A percentile compares a stretch with the other conserved stretches of the same genome.
These are phyloP conservation scores for Balaeniceps rex DNA, from an alignment of 2,113 vertebrate species.

Conservation along the genomic window DNA sequence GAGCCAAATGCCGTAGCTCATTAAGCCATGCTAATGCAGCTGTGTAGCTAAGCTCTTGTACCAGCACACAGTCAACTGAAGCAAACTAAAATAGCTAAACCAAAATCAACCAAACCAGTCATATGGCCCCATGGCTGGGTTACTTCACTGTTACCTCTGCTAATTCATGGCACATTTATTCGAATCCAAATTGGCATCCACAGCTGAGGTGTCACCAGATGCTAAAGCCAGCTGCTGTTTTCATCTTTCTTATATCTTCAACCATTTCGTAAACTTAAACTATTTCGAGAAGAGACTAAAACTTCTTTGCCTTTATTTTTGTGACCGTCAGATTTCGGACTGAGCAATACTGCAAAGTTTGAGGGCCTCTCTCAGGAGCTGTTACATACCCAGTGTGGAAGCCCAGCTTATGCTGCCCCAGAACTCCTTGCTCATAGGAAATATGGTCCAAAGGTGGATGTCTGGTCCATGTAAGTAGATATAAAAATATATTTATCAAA, in stretches of 20 bases:
- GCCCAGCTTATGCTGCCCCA: constrained; percentile 81
- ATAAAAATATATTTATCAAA: not conserved
- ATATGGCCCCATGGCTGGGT: not conserved
- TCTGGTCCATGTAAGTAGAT: constrained; percentile 85
- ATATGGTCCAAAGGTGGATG: constrained; percentile 84
- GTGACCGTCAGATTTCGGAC: constrained; percentile 78
- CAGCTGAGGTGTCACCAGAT: not conserved
- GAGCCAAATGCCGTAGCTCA: not conserved
- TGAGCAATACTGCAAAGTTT: constrained; percentile 82
- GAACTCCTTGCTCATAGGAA: constrained; percentile 86
- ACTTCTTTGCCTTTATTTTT: not conserved
- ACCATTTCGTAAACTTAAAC: not conserved
- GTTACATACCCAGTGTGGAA: constrained; percentile 82
- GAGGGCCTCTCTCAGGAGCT: constrained; percentile 80
- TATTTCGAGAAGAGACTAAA: not conserved
- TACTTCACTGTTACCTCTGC: not conserved
- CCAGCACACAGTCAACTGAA: not conserved
- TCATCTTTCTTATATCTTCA: not conserved
- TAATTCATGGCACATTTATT: not conserved
- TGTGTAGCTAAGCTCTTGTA: not conserved
- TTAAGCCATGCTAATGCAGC: not conserved
- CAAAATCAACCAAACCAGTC: not conserved
- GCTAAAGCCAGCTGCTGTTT: not conserved
- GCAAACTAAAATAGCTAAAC: not conserved
- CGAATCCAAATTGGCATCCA: not conserved